Percentiles rank a stretch among this genome's conserved stretches.
Conservation (phyloP, 2,888 invertebrate genomes). For the Andrena fulva region DNA sequence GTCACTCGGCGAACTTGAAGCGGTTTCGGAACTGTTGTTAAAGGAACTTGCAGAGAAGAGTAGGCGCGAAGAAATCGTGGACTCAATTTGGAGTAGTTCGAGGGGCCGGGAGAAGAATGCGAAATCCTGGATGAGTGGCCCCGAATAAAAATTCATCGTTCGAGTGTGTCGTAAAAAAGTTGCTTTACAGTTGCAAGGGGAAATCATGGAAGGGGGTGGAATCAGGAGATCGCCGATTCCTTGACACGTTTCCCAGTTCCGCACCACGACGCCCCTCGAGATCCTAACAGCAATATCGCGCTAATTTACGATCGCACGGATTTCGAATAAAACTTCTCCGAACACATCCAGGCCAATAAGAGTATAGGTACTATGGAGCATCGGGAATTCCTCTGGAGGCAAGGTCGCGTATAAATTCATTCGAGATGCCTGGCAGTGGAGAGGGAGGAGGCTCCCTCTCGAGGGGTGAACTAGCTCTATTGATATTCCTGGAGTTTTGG, state of each 20-base stretch:
- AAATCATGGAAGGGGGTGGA: not conserved
- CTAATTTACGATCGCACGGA: constrained; percentile 15
- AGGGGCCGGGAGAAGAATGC: not conserved
- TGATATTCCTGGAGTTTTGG: constrained; percentile 49
- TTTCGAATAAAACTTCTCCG: constrained; percentile 8
- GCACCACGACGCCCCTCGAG: no score
- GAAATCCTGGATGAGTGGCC: not conserved
- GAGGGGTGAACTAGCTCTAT: constrained; percentile 26
- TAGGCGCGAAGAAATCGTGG: constrained; percentile 6
- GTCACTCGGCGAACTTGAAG: not conserved
- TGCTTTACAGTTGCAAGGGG: not conserved
- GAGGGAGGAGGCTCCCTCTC: constrained; percentile 7
- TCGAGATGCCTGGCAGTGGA: constrained; percentile 18
- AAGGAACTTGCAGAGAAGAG: not conserved
- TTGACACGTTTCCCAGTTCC: not conserved
- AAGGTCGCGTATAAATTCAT: constrained; percentile 48
- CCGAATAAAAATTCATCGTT: not conserved
- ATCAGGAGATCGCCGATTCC: not conserved
- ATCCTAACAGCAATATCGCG: constrained; percentile 2
- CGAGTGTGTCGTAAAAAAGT: not conserved
- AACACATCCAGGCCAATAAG: constrained; percentile 27
- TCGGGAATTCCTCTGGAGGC: constrained; percentile 31
- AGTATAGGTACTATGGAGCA: constrained; percentile 13
- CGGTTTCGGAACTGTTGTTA: constrained; percentile 15
- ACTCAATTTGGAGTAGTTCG: constrained; percentile 13